Percentiles rank a stretch among this genome's conserved stretches.
Conservation (phyloP, 2,888 invertebrate genomes). For the Drosophila nr. perissopoda region DNA sequence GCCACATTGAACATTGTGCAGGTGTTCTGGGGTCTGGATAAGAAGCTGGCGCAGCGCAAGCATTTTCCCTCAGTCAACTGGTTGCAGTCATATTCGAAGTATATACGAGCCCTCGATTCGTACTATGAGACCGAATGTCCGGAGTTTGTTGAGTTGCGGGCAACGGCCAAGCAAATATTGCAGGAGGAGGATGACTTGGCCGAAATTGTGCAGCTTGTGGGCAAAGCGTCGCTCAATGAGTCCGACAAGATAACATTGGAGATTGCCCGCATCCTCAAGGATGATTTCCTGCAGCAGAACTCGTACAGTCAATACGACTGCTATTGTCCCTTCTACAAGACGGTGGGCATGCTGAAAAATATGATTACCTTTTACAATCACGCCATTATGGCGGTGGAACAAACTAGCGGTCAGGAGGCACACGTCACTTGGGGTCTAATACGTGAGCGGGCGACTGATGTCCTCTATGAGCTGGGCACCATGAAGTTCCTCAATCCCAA, state of each 20-base stretch:
- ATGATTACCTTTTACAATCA: slow-evolving; percentile 99
- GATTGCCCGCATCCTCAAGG: slow-evolving; percentile 98
- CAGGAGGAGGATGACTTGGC: slow-evolving; percentile 99
- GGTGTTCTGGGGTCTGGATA: slow-evolving; percentile 99
- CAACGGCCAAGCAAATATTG: slow-evolving; percentile 97
- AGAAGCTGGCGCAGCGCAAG: slow-evolving; percentile 99
- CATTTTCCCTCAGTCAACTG: slow-evolving; percentile 99
- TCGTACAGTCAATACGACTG: slow-evolving; percentile 97
- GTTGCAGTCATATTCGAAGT: slow-evolving; percentile 99
- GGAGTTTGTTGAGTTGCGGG: slow-evolving; percentile 98
- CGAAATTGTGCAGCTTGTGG: slow-evolving; percentile 99
- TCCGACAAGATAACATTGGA: slow-evolving; percentile 99
- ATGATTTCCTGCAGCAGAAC: slow-evolving; percentile 99
- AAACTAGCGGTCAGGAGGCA: slow-evolving; percentile 98
- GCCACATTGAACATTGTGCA: slow-evolving; percentile 99
- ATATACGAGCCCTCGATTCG: slow-evolving; percentile 98
- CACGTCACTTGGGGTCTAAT: slow-evolving; percentile 99
- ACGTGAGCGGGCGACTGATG: slow-evolving; percentile 96
- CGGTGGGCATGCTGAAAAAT: slow-evolving; percentile 98
- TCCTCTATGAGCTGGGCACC: slow-evolving; percentile 97
- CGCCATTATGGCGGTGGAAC: slow-evolving; percentile 97
- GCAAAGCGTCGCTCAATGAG: slow-evolving; percentile 99
- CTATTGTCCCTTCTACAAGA: slow-evolving; percentile 99
- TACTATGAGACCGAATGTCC: slow-evolving; percentile 99
- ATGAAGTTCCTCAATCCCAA: slow-evolving; percentile 94